These are phyloP conservation scores for Hyalella azteca DNA, from an alignment of 2,888 invertebrate genomes.

Conservation along the genomic window DNA sequence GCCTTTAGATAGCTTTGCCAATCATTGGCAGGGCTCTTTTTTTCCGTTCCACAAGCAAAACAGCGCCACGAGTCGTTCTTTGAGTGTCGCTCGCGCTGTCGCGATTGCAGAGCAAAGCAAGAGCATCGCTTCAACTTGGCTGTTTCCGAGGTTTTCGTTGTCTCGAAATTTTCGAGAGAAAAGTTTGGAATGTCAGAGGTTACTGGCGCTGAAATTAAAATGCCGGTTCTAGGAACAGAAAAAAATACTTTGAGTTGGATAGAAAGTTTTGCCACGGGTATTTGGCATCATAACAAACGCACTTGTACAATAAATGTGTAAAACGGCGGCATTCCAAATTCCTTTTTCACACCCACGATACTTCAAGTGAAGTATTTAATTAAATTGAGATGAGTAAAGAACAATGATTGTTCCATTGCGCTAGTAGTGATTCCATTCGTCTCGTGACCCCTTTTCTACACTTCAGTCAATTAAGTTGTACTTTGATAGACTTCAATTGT, in stretches of 20 bases:
- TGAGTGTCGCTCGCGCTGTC: constrained; percentile 29
- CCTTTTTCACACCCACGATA: too few relatives aligned
- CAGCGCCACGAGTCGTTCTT: not conserved
- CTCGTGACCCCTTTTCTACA: too few relatives aligned
- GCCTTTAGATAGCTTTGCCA: constrained; percentile 33
- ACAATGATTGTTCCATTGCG: too few relatives aligned
- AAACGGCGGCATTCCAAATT: too few relatives aligned
- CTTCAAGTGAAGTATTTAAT: too few relatives aligned
- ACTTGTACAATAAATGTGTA: too few relatives aligned
- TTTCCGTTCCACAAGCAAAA: not conserved
- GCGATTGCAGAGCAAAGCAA: constrained; percentile 8
- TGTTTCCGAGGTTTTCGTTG: not conserved
- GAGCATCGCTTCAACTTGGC: not conserved
- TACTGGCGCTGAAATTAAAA: constrained; percentile 1
- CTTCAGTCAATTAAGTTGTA: too few relatives aligned
- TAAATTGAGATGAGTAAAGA: too few relatives aligned
- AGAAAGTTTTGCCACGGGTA: too few relatives aligned
- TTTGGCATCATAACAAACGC: too few relatives aligned
- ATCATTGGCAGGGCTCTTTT: constrained; percentile 8
- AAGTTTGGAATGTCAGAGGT: not conserved
- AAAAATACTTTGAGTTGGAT: not conserved
- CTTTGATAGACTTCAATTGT: too few relatives aligned
- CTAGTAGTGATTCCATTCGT: too few relatives aligned
- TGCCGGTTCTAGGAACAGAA: not conserved
- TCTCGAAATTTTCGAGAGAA: not conserved